Evolutionary conservation across 2,888 invertebrate species (phyloP), one percentile per base, ranked within the genome.

Genomic region (Drosophila kanekoi): DNA sequence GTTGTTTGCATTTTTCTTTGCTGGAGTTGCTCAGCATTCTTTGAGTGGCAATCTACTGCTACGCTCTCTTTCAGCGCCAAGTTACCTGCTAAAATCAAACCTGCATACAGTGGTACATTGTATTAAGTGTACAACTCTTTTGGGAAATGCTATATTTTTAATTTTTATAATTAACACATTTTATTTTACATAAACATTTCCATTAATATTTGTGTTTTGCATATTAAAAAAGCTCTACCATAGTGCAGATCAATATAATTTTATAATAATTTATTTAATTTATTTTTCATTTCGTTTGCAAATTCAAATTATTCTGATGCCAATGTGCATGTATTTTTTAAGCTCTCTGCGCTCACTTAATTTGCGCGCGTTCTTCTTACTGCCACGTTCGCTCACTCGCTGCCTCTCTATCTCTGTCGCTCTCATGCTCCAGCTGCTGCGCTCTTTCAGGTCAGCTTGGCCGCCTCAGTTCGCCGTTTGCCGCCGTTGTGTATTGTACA

Each of bases 401-500:
- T 65, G 41, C 28, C 63, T 52, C 62, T 57, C 62, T 59, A 20
- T 63, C 65, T 68, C 64, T 71, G 28, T 65, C 59, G 40, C 56
- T 51, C 65, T 56, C 69, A 40, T 62, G 54, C 48, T 64, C 61
- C 59, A 64, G 60, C 32, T 43, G 60, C 64, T 41, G 9, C 43
- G 45, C 71, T 77, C 62, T 72, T 53, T 44, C 53, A 58, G 38
- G 73, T 41, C 66, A 71, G 62, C 32, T 54, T 62, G n/a, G 45
- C 43, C 33, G 38, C 33, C 77, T 81, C 80, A 77, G 72, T 80
- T 58, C 35, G 52, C 54, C 61, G 47, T 65, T 77, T 75, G 75
- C 67, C 72, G 77, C 73, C 61, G 61, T 64, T 72, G 72, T 65
- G 72, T 38, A 56, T 73, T 74, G 79, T 81, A 82, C 85, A 82